phyloP scores from a whole-genome alignment of 2,113 vertebrate genomes.

The Caloenas nicobarica region DNA sequence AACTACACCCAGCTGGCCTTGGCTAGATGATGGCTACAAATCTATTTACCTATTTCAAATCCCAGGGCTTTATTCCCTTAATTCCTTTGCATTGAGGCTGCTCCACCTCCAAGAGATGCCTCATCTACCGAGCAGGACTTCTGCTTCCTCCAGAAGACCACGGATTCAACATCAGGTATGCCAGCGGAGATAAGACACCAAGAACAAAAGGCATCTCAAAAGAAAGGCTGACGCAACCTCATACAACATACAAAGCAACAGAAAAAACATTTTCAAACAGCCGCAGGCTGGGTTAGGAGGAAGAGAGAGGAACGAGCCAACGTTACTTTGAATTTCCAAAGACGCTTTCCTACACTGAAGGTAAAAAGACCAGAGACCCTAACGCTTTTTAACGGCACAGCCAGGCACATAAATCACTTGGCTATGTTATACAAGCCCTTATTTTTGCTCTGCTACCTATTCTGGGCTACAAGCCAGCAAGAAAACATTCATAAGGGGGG shows the following conservation, averaged over 20 bases:
- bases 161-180: neutral
- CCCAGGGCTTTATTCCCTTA: neutral
- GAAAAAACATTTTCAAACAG: neutral
- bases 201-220: neutral
- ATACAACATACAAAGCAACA: neutral
- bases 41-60: neutral
- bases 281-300: neutral
- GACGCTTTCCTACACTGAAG: neutral
- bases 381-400: neutral
- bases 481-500: neutral
- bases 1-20: neutral
- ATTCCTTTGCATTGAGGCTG: accelerated
- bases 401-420: neutral
- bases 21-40: neutral
- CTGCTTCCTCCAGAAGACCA: neutral
- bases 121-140: neutral
- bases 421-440: neutral
- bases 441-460: neutral
- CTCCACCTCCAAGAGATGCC: neutral
- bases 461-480: conserved; percentile 7
- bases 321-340: neutral
- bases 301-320: neutral
- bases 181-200: neutral
- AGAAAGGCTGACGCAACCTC: neutral
- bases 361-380: neutral